Conservation (phyloP, 2,888 invertebrate species). For the Drosophila longiperda region DNA sequence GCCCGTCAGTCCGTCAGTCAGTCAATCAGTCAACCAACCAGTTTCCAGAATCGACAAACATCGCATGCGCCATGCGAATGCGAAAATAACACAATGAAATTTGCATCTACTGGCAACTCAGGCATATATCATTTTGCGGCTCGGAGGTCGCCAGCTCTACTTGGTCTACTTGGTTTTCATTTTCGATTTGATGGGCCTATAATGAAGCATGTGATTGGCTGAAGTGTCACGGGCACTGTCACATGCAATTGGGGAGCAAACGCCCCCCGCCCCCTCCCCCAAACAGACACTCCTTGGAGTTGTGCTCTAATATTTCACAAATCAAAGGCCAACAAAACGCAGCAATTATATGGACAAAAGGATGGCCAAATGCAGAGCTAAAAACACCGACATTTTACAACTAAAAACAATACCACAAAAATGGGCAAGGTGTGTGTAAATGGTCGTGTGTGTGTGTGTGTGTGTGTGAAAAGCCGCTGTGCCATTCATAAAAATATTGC, state of each 20-base stretch:
- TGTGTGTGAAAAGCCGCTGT: slow-evolving; percentile 52
- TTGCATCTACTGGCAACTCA: slow-evolving; percentile 46
- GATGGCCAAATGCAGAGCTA: slow-evolving; percentile 9
- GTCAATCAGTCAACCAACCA: slow-evolving; percentile 12
- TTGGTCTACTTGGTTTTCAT: background rate
- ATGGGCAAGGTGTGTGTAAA: slow-evolving; percentile 41
- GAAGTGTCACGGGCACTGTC: slow-evolving; percentile 62
- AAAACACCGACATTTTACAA: slow-evolving; percentile 1
- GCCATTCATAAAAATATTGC: slow-evolving; percentile 68
- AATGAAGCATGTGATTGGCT: slow-evolving; percentile 76
- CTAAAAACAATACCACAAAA: slow-evolving; percentile 56
- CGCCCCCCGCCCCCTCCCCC: background rate
- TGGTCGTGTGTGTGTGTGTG: slow-evolving; percentile 11
- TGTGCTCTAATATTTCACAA: slow-evolving; percentile 32
- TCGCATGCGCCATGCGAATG: slow-evolving; percentile 66
- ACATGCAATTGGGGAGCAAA: slow-evolving; percentile 21
- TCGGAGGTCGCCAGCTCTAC: slow-evolving; percentile 1
- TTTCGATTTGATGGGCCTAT: slow-evolving; percentile 63
- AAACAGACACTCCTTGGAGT: background rate
- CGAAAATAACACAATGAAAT: slow-evolving; percentile 74
- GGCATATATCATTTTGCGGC: slow-evolving; percentile 13
- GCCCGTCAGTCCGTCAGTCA: slow-evolving; percentile 6
- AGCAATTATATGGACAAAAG: slow-evolving; percentile 35
- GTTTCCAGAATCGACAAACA: slow-evolving; percentile 27
- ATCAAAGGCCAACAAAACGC: slow-evolving; percentile 35